phyloP scores from a whole-genome alignment of 2,888 invertebrate genomes.

The Nemotelus nigrinus region DNA sequence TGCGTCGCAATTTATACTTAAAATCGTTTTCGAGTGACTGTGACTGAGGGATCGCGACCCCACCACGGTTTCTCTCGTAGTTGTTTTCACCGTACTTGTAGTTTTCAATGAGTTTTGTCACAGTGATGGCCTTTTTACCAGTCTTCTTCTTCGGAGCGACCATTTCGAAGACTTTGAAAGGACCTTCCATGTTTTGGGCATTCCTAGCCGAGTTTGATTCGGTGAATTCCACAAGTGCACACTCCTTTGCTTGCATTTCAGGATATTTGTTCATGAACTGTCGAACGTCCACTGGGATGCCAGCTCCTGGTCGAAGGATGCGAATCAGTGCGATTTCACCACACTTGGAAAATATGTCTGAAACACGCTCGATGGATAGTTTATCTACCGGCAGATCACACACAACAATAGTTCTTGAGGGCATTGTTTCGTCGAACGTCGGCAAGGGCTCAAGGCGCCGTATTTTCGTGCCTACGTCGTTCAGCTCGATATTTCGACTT shows the following conservation, averaged over 20 bases:
- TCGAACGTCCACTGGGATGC: constrained; percentile 89
- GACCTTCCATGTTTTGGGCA: constrained; percentile 74
- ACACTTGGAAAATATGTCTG: constrained; percentile 86
- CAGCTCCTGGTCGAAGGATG: constrained; percentile 87
- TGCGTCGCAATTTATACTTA: constrained; percentile 61
- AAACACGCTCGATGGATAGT: constrained; percentile 89
- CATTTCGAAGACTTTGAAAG: constrained; percentile 80
- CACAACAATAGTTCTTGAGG: constrained; percentile 90
- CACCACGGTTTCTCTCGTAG: constrained; percentile 63
- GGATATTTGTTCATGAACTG: constrained; percentile 92
- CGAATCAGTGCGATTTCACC: constrained; percentile 91
- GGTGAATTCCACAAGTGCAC: constrained; percentile 91
- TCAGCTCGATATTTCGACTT: constrained; percentile 83
- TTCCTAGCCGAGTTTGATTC: constrained; percentile 86
- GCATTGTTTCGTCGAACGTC: constrained; percentile 90
- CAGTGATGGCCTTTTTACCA: constrained; percentile 70
- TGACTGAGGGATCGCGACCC: constrained; percentile 48
- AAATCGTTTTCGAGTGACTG: constrained; percentile 58
- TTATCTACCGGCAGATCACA: constrained; percentile 85
- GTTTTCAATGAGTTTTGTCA: constrained; percentile 71
- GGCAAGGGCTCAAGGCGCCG: constrained; percentile 86
- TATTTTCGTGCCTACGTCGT: constrained; percentile 90
- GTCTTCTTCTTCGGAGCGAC: constrained; percentile 82
- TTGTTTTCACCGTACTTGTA: constrained; percentile 68
- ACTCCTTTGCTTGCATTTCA: constrained; percentile 84